Conservation (phyloP, 2,797 vertebrate genomes). For the Coendou prehensilis region DNA sequence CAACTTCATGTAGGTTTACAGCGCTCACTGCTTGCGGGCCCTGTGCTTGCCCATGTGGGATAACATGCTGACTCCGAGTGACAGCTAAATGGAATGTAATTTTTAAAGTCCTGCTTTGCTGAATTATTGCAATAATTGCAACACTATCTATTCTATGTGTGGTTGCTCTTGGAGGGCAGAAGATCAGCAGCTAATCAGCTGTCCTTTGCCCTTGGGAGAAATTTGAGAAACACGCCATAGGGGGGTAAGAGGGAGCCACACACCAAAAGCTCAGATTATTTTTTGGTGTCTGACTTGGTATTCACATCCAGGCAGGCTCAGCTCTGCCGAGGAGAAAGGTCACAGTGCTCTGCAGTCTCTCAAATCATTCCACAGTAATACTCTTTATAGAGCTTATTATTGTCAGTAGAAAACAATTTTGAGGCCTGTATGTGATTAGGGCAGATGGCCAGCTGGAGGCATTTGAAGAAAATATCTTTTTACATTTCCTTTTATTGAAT, state of each 20-base stretch:
- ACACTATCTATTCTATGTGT: neutral
- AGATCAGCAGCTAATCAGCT: constrained; percentile 53
- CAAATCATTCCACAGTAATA: constrained; percentile 59
- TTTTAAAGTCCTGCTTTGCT: constrained; percentile 36
- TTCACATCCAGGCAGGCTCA: neutral
- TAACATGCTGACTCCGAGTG: neutral
- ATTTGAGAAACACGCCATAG: neutral
- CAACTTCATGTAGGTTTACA: too few species aligned
- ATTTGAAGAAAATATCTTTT: constrained; percentile 82
- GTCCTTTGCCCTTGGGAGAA: neutral
- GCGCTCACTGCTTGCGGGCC: fast-evolving
- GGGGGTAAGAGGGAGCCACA: neutral
- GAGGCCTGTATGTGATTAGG: constrained; percentile 78
- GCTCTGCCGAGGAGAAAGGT: constrained; percentile 33
- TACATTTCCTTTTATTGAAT: constrained; percentile 81
- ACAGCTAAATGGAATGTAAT: neutral
- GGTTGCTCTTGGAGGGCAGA: neutral
- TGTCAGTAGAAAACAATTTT: constrained; percentile 80
- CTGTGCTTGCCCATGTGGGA: fast-evolving
- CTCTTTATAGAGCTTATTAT: constrained; percentile 73
- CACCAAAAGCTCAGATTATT: fast-evolving
- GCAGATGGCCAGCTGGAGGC: constrained; percentile 80
- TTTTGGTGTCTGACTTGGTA: neutral
- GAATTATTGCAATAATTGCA: constrained; percentile 33
- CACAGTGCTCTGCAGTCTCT: constrained; percentile 4